Conservation (phyloP, 2,888 invertebrate genomes). For the Epiblema foenella region DNA sequence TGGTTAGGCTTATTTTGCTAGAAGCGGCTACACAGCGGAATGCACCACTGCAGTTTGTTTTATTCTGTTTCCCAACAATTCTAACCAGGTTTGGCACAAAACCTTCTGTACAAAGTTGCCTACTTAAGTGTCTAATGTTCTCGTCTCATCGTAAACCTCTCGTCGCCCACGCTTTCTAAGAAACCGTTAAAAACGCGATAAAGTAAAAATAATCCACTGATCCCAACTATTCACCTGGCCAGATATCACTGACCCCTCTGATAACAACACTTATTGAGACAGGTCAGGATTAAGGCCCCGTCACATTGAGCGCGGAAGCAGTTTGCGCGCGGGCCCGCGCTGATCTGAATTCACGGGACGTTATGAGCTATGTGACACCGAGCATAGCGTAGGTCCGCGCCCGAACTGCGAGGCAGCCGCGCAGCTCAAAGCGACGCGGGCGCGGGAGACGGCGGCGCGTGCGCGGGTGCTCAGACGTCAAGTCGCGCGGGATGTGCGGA, state of each 20-base stretch:
- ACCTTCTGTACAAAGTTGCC: constrained; percentile 28
- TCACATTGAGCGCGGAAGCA: too few relatives aligned
- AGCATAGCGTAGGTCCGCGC: too few relatives aligned
- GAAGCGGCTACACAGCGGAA: not conserved
- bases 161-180: constrained; percentile 31
- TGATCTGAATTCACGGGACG: too few relatives aligned
- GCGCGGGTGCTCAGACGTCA: too few relatives aligned
- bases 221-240: constrained; percentile 14
- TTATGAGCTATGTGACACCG: too few relatives aligned
- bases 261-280: constrained; percentile 40
- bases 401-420: too few relatives aligned
- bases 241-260: constrained; percentile 27
- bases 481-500: too few relatives aligned
- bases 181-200: constrained; percentile 30
- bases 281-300: constrained; percentile 44
- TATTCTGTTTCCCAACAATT: constrained; percentile 7
- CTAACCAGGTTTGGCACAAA: constrained; percentile 13
- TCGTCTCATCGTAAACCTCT: constrained; percentile 33
- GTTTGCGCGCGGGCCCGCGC: too few relatives aligned
- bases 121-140: constrained; percentile 37
- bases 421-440: too few relatives aligned
- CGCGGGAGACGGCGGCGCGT: too few relatives aligned
- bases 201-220: constrained; percentile 22
- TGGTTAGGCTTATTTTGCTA: not conserved
- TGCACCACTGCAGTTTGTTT: constrained; percentile 12